Conservation (phyloP, 2,888 invertebrate genomes). For the Sinodicranocentrus sp. region DNA sequence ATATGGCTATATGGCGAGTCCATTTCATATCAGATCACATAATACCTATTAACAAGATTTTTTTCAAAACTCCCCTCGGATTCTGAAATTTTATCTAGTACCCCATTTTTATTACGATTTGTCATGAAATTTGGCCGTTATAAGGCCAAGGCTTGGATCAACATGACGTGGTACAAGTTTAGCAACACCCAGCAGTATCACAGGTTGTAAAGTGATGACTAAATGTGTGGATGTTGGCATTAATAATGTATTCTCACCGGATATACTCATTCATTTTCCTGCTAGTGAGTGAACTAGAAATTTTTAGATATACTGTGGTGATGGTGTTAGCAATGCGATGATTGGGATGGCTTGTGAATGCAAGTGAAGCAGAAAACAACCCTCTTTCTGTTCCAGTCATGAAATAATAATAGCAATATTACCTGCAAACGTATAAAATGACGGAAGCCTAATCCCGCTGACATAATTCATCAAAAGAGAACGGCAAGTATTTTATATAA, state of each 20-base stretch:
- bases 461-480: constrained; percentile 9
- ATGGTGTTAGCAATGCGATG: background rate
- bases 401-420: background rate
- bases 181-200: constrained; percentile 45
- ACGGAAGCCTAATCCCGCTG: background rate
- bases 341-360: background rate
- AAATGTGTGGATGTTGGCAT: constrained; percentile 61
- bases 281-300: constrained; percentile 27
- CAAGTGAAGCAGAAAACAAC: constrained; percentile 43
- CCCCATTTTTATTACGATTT: constrained; percentile 12
- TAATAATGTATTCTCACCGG: constrained; percentile 64
- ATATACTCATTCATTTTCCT: constrained; percentile 63
- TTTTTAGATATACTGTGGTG: background rate
- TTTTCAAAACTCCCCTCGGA: background rate
- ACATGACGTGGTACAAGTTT: constrained; percentile 16
- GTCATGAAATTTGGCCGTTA: constrained; percentile 52
- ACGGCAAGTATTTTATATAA: background rate
- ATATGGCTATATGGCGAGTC: too few species aligned
- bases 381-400: constrained; percentile 56
- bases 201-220: constrained; percentile 65
- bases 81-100: background rate
- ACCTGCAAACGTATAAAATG: constrained; percentile 8
- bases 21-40: too few species aligned
- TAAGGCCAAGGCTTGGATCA: background rate
- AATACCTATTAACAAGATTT: background rate